Base-by-base conservation (phyloP, 2,113 vertebrate species). In the Aspidoscelis tigris region DNA sequence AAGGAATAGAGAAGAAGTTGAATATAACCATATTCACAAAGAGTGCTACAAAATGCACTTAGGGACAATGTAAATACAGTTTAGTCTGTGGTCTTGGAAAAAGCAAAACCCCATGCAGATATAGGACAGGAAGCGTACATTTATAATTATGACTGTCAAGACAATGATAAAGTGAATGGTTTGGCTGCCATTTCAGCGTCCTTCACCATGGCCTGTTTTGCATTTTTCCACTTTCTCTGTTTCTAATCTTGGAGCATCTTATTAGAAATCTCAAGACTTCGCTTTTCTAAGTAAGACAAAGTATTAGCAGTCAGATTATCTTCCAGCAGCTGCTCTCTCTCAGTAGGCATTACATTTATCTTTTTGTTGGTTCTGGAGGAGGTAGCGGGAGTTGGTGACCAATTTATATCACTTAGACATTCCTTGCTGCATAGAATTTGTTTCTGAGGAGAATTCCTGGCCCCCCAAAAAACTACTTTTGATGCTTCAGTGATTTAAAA, bases 321-420 rank as follows among this genome's bases (percentile, higher is more conserved):
- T 93, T 90, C 89, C 92, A 92, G 91, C 92, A 95, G 94, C 94
- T 93, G 93, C 90, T 92, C 66, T 84, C 94, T 93, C 94, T 93
- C 93, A 94, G 93, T 92, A 93, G 93, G 93, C 90, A 91, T 90
- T 93, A 92, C 91, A 93, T 95, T 93, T 92, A 90, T 94, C 93
- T 88, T 91, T 94, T 87, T 91, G 89, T 89, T 88, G 85, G 92
- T 94, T 93, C 92, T 91, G 87, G 87, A 92, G 90, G 91, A 93
- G 90, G 81, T 88, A 90, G 91, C 93, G 90, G 93, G 93, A 94
- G 93, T 84, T 85, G 82, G 87, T 93, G 92, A 88, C 90, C 90
- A 94, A 94, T 94, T 92, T 91, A 76, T 92, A 93, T 89, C 89
- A 92, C 80, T 90, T 92, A 92, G 88, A 89, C 90, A 93, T 78